These are phyloP conservation scores for Neolamprologus hecqui DNA, from an alignment of 2,113 vertebrate genomes.

Conservation along the genomic window DNA sequence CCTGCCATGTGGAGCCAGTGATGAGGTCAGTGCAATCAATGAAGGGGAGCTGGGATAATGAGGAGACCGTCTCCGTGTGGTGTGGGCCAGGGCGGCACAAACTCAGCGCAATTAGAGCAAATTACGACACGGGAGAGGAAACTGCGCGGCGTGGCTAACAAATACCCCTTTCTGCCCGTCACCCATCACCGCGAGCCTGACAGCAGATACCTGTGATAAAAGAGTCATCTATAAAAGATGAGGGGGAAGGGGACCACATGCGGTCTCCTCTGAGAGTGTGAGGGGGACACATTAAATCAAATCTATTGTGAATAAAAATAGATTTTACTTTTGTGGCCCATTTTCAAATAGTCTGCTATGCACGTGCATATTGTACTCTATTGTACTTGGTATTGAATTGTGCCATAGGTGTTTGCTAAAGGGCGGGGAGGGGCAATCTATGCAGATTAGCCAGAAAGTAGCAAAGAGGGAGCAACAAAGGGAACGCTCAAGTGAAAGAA, in stretches of 20 bases:
- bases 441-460: neutral
- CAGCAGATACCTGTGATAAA: neutral
- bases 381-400: neutral
- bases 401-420: neutral
- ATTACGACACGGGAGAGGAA: constrained; percentile 20
- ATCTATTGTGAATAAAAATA: neutral
- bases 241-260: neutral
- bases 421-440: neutral
- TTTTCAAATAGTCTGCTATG: neutral
- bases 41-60: constrained; percentile 52
- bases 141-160: neutral
- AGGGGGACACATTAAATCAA: neutral
- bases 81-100: neutral
- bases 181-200: constrained; percentile 6
- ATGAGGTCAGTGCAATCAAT: constrained; percentile 65
- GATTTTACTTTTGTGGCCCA: neutral
- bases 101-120: constrained; percentile 28
- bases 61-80: constrained; percentile 19
- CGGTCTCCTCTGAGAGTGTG: neutral
- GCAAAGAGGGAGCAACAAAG: neutral
- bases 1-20: constrained; percentile 24
- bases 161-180: neutral
- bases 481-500: neutral
- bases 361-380: neutral
- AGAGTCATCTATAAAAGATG: neutral